Percentiles rank a stretch among this genome's conserved stretches.
phyloP scores from a whole-genome alignment of 2,888 invertebrate species.

The Homarus gammarus region DNA sequence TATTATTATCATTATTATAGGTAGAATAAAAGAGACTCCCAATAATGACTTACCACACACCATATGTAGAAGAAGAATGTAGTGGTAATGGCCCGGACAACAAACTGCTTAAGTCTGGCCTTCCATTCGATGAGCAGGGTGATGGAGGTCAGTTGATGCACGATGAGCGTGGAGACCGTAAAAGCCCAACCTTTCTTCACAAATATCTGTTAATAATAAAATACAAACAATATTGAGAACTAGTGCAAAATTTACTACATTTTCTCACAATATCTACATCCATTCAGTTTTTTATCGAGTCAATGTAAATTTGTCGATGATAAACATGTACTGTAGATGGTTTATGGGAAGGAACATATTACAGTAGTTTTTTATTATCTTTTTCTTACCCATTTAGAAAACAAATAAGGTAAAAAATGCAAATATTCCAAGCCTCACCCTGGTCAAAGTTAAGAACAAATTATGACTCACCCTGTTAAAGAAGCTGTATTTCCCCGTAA shows the following conservation, averaged over 20 bases:
- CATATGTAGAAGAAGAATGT: conserved; percentile 65
- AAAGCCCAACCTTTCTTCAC: conserved; percentile 69
- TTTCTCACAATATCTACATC: background rate
- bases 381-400: no score
- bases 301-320: background rate
- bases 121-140: conserved; percentile 24
- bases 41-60: conserved; percentile 60
- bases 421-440: no score
- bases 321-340: background rate
- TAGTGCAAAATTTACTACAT: background rate
- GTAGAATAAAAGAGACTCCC: no score
- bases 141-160: background rate
- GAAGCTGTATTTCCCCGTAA: conserved; percentile 64
- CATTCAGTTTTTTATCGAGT: background rate
- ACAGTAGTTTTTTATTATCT: background rate
- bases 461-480: conserved; percentile 62
- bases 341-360: background rate
- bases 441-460: background rate
- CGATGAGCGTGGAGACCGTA: conserved; percentile 38
- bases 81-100: conserved; percentile 31
- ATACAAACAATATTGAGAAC: background rate
- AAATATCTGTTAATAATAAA: conserved; percentile 55
- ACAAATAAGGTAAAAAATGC: no score
- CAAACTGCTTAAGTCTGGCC: background rate
- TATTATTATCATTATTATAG: no score